phyloP scores from a whole-genome alignment of 2,888 invertebrate species.

The Sphinx pinastri region DNA sequence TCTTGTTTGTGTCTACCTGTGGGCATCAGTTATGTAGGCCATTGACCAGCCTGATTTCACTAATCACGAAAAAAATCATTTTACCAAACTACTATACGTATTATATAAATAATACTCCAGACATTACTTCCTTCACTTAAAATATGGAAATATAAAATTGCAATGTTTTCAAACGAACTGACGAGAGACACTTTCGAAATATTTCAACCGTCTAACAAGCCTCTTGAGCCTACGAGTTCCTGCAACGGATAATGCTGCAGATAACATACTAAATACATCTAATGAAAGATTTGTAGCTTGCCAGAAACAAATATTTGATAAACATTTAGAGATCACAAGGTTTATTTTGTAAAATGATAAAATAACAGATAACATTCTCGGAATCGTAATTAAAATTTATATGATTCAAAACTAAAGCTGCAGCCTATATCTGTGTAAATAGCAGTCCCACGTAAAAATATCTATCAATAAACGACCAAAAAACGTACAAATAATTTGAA shows the following conservation, averaged over 20 bases:
- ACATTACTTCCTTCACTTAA: constrained; percentile 12
- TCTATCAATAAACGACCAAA: too few relatives aligned
- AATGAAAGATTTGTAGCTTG: constrained; percentile 26
- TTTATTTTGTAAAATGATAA: neutral
- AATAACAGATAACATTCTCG: neutral
- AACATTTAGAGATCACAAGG: neutral
- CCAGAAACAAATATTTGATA: constrained; percentile 1
- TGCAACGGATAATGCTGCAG: constrained; percentile 26
- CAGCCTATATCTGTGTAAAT: too few relatives aligned
- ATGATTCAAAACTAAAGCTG: neutral
- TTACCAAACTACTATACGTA: neutral
- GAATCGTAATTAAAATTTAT: neutral
- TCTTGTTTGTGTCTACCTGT: too few relatives aligned
- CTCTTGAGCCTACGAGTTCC: constrained; percentile 40
- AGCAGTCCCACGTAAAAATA: too few relatives aligned
- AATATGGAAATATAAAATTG: constrained; percentile 36
- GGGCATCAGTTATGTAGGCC: too few relatives aligned
- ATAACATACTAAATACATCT: constrained; percentile 28
- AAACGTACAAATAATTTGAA: too few relatives aligned
- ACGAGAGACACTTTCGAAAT: constrained; percentile 41
- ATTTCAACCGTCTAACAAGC: constrained; percentile 49
- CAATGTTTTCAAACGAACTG: constrained; percentile 37
- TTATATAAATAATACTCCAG: neutral
- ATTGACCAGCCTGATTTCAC: too few relatives aligned
- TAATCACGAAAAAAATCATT: too few relatives aligned